phyloP scores from a whole-genome alignment of 92 coral and sea anemone genomes.

The Parazoanthus darwini region DNA sequence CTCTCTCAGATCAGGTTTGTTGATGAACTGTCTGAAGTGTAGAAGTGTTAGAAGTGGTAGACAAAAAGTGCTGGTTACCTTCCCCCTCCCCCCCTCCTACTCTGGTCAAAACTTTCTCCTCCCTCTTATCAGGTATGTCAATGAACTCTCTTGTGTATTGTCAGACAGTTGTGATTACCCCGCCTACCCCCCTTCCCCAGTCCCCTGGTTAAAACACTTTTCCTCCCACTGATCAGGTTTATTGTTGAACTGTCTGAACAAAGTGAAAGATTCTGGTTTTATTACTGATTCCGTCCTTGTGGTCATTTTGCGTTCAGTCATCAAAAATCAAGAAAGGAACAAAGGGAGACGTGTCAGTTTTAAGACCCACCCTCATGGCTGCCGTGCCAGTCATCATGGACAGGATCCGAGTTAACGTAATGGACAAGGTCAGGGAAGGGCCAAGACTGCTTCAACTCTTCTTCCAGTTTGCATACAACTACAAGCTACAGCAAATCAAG shows the following conservation, averaged over 20 bases:
- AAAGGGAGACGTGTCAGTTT: slow-evolving; percentile 89
- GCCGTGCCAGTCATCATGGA: slow-evolving; percentile 99
- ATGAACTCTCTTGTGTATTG: background rate
- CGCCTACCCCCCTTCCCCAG: too few relatives aligned
- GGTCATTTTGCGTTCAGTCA: slow-evolving; percentile 49
- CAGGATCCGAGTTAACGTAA: slow-evolving; percentile 89
- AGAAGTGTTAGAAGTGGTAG: too few relatives aligned
- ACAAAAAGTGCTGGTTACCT: background rate
- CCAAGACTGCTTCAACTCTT: slow-evolving; percentile 86
- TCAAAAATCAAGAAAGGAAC: slow-evolving; percentile 98
- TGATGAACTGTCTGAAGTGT: background rate
- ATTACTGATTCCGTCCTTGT: background rate
- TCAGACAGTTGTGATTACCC: too few relatives aligned
- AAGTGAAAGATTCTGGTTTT: too few relatives aligned
- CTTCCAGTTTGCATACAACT: slow-evolving; percentile 91
- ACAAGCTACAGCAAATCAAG: slow-evolving; percentile 88
- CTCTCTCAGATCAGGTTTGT: slow-evolving; percentile 88
- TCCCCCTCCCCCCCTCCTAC: too few relatives aligned
- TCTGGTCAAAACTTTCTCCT: background rate
- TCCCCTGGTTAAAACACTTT: too few relatives aligned
- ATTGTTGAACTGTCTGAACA: background rate
- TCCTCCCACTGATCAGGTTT: slow-evolving; percentile 86
- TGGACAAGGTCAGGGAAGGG: slow-evolving; percentile 95
- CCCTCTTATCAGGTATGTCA: slow-evolving; percentile 81
- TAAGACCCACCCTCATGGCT: slow-evolving; percentile 94